Conservation (phyloP, 2,888 invertebrate species). For the Cryptophagus acutangulus region DNA sequence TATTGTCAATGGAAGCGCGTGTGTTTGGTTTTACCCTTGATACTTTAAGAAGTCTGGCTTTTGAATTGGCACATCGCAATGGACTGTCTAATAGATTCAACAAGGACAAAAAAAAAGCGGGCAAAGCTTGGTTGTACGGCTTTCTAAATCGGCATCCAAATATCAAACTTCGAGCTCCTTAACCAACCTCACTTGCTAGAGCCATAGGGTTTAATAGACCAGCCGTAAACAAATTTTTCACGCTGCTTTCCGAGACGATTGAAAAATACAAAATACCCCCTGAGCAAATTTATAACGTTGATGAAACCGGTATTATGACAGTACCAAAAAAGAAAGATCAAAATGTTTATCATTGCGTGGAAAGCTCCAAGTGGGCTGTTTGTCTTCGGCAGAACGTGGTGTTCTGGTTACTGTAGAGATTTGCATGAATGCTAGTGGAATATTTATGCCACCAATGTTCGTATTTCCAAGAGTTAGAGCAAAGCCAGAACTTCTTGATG, state of each 20-base stretch:
- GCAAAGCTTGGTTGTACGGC: neutral
- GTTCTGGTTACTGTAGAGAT: conserved; percentile 38
- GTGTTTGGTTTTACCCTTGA: too few relatives aligned
- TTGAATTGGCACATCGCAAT: neutral
- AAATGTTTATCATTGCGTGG: conserved; percentile 33
- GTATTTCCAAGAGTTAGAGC: conserved; percentile 39
- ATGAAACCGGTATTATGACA: conserved; percentile 13
- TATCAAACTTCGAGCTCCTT: conserved; percentile 16
- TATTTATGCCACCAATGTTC: conserved; percentile 38
- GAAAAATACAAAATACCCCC: neutral
- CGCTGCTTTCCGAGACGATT: neutral
- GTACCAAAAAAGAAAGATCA: conserved; percentile 7
- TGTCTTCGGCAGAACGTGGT: conserved; percentile 43
- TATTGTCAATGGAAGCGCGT: too few relatives aligned
- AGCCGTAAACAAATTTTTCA: conserved; percentile 14
- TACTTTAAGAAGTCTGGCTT: neutral
- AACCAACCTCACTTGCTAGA: conserved; percentile 14
- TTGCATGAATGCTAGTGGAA: conserved; percentile 37
- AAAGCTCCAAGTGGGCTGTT: conserved; percentile 42
- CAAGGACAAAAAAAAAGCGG: neutral
- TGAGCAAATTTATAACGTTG: conserved; percentile 11
- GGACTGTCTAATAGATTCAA: neutral
- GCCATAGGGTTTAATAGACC: conserved; percentile 16
- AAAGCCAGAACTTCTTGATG: conserved; percentile 18
- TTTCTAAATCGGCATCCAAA: neutral